Evolutionary conservation across 2,113 vertebrate genomes (phyloP).

Genomic region (Cyphomyrus plagiostoma): DNA sequence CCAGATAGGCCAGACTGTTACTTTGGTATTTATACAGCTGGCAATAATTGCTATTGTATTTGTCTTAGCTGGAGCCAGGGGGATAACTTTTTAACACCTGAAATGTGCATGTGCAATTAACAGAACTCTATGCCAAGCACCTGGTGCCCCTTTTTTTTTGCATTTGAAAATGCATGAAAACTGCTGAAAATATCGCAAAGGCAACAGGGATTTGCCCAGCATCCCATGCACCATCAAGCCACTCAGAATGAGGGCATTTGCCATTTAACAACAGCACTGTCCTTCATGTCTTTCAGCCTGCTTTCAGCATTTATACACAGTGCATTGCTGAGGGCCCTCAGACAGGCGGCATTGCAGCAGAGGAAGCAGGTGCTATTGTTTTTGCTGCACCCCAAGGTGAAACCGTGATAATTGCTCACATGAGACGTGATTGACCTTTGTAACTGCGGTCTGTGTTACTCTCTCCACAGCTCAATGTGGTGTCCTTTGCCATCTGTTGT

Average conservation of each 20-base stretch:
- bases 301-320: not conserved
- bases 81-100: not conserved
- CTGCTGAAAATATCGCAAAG: not conserved
- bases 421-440: conserved; percentile 55
- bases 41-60: not conserved
- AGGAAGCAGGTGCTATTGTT: conserved; percentile 33
- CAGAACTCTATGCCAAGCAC: not conserved
- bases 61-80: not conserved
- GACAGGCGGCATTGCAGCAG: not conserved
- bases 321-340: not conserved
- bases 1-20: not conserved
- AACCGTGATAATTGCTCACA: conserved; percentile 71
- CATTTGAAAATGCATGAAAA: not conserved
- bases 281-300: not conserved
- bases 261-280: not conserved
- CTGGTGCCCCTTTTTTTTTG: not conserved
- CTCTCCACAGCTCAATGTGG: conserved; percentile 46
- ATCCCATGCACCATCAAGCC: not conserved
- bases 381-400: conserved; percentile 51
- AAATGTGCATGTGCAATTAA: not conserved
- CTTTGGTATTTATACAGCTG: not conserved
- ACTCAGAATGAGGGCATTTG: not conserved
- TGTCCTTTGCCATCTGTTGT: conserved; percentile 60
- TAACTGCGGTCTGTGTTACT: conserved; percentile 52
- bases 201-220: not conserved